Percentiles rank a stretch among this genome's conserved stretches.
Evolutionary conservation across 2,888 invertebrate genomes (phyloP).

Genomic region (Trichogramma dendrolimi): DNA sequence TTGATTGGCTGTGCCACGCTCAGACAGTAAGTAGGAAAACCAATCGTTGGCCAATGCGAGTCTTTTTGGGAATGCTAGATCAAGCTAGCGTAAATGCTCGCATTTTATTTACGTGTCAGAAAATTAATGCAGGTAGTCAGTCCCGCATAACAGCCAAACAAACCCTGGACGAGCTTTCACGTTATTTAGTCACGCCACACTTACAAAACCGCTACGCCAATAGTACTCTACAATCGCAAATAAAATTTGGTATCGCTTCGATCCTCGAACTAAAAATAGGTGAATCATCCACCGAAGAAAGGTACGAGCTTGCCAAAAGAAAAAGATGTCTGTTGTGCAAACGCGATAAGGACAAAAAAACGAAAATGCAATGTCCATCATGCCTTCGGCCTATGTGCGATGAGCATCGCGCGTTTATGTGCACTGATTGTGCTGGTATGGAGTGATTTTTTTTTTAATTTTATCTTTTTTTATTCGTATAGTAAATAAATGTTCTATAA

Average conservation of each 20-base stretch:
- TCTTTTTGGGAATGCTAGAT: constrained; percentile 35
- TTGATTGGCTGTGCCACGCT: constrained; percentile 33
- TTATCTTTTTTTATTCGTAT: too few relatives aligned
- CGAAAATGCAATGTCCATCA: constrained; percentile 2
- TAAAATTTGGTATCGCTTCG: constrained; percentile 1
- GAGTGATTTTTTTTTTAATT: too few relatives aligned
- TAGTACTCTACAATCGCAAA: background rate
- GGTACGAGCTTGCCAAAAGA: background rate
- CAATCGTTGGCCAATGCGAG: constrained; percentile 35
- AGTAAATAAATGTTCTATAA: too few relatives aligned
- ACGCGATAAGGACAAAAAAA: constrained; percentile 1
- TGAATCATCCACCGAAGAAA: background rate
- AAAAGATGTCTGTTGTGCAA: background rate
- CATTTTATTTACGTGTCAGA: constrained; percentile 18
- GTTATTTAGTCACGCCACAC: constrained; percentile 8
- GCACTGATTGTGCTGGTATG: constrained; percentile 3
- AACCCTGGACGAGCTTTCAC: background rate
- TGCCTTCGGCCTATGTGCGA: constrained; percentile 6
- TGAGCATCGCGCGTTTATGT: too few relatives aligned
- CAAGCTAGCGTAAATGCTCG: constrained; percentile 32
- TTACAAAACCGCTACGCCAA: constrained; percentile 11
- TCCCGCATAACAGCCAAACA: background rate
- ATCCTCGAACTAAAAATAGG: background rate
- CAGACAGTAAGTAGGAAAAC: constrained; percentile 28
- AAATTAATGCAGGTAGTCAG: background rate